Base-by-base conservation (phyloP, 1,140 invertebrate genomes). In the Drosophila equinoxialis region DNA sequence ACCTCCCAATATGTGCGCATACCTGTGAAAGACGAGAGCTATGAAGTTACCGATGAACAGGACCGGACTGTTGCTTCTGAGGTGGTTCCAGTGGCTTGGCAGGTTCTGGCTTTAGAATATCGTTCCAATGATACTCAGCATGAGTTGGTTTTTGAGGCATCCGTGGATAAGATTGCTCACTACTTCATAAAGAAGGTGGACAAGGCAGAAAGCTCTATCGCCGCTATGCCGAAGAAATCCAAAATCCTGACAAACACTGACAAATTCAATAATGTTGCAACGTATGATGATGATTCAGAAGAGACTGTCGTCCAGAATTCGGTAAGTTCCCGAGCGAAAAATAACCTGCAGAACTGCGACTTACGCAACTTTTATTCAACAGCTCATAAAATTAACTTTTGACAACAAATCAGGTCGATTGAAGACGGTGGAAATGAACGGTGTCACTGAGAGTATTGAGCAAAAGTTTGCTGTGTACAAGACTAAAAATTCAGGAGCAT, bases 391-490 rank as follows among this genome's bases (percentile, higher is more conserved):
- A 55, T 39, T 86, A 5, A 20, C 48, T 1, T 74, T 87, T 30
- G 64, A 41, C 51, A 76, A 66, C 20, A 62, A 64, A 6, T 64
- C 67, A 2, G 96, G 93, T 1, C 91, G 92, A 23, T 92, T 95
- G 0, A 85, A 93, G 17, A 93, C 94, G 1, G 90, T 97, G 55
- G 93, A 94, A 41, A 71, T 93, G 64, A 92, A 94, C 68, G 92
- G 84, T 0, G 59, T 91, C 0, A 73, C 81, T 7, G 80, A 90
- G 20, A 67, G 76, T 1, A 51, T 91, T 4, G 76, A 65, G 0
- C 97, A 98, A 90, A 94, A 95, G 20, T 96, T 97, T 77, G 93
- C 94, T 42, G 97, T 95, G 86, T 99, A 98, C 89, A 93, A 94
- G 23, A 94, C 94, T 69, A 86, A 95, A 61, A 95, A 96, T 0